Conservation (phyloP, 2,888 invertebrate genomes). For the Drosophila kambysellisi region DNA sequence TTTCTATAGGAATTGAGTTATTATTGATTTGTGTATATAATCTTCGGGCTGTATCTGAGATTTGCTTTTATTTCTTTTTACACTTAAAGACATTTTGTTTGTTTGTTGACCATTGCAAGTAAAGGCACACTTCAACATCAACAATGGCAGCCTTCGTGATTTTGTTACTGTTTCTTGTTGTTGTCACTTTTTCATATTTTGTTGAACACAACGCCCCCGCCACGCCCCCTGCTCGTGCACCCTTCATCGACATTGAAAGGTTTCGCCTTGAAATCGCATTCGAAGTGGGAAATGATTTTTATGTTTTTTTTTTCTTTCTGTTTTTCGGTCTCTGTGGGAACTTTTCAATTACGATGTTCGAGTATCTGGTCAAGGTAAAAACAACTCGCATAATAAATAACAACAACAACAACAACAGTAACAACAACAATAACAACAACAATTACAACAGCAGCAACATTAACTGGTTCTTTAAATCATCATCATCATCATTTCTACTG, state of each 20-base stretch:
- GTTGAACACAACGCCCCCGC: slow-evolving; percentile 12
- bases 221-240: slow-evolving; percentile 44
- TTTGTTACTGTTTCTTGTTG: slow-evolving; percentile 26
- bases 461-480: slow-evolving; percentile 62
- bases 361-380: slow-evolving; percentile 61
- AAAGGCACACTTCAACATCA: slow-evolving; percentile 38
- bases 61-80: slow-evolving; percentile 15
- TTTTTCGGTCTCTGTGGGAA: slow-evolving; percentile 55
- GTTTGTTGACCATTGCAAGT: slow-evolving; percentile 23
- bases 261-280: slow-evolving; percentile 73
- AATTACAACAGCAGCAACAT: neutral
- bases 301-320: slow-evolving; percentile 21
- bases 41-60: neutral
- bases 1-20: neutral
- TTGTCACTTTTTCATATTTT: slow-evolving; percentile 26
- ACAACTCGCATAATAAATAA: slow-evolving; percentile 28
- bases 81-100: slow-evolving; percentile 24
- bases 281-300: slow-evolving; percentile 73
- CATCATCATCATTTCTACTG: slow-evolving; percentile 35
- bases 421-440: neutral
- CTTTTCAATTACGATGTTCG: slow-evolving; percentile 54
- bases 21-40: neutral
- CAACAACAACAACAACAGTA: slow-evolving; percentile 1
- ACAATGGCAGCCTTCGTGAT: slow-evolving; percentile 44
- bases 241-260: slow-evolving; percentile 71